Base-by-base conservation (phyloP, 2,888 invertebrate species). In the Oscheius sp. region DNA sequence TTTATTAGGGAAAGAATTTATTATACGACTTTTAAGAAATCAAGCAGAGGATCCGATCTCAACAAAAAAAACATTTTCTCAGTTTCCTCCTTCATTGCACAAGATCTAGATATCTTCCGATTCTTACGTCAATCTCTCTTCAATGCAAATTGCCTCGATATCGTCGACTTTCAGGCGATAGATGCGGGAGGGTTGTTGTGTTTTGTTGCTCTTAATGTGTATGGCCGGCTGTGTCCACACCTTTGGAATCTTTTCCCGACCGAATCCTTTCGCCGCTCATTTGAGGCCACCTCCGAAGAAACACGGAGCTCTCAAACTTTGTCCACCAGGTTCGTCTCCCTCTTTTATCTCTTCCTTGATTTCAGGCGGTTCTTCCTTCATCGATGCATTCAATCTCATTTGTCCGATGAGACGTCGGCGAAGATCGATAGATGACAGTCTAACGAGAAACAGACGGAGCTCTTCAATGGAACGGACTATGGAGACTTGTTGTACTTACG, bases 371-470 rank as follows among this genome's bases (percentile, higher is more conserved):
- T 63, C 71, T 9, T 73, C 74, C 14, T 78, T 78, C 64, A 59
- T 74, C 17, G 78, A 78, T 50, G 76, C 78, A 8, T 72, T 77
- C 68, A 73, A 70, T 41, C 54, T 78, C 30, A 73, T 78, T 24
- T 78, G 78, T 50, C 70, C 75, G n/a, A 78, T 78, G 78, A 66
- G 74, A 26, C 64, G 74, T 41, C 67, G 72, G 17, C 68, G 73
- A 22, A 61, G 74, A 44, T 70, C 76, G n/a, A 56, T n/a, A 44
- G 65, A 49, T 70, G 66, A 45, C 26, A 33, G 38, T 26, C 4
- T 33, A 1, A 14, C 28, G 0, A 14, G 59, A 30, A 22, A 44
- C 24, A 28, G 56, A 38, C 54, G 56, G 9, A 68, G 68, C 41
- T 51, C 68, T 9, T 32, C 26, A 2, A 51, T 62, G 56, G 54